These are phyloP conservation scores for Branchinecta lindahli DNA, from an alignment of 1,140 invertebrate species.

Conservation along the genomic window DNA sequence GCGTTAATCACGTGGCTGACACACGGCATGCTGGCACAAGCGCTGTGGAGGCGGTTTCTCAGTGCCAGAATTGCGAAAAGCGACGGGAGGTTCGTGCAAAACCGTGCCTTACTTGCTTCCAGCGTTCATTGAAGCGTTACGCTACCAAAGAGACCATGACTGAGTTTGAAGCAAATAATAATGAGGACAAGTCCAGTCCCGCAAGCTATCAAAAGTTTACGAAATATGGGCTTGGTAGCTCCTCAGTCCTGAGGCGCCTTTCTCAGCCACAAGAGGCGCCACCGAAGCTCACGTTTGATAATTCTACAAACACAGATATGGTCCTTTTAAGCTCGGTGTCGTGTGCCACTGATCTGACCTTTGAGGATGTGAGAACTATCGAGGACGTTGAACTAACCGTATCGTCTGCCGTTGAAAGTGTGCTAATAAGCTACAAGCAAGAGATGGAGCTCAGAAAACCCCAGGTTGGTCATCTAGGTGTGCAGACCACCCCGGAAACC, in stretches of 20 bases:
- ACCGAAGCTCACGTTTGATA: constrained; percentile 25
- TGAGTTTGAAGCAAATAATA: constrained; percentile 17
- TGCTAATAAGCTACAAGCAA: constrained; percentile 10
- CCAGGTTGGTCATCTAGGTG: constrained; percentile 9
- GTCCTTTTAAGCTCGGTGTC: constrained; percentile 22
- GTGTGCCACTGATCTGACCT: constrained; percentile 28
- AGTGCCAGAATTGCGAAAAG: neutral
- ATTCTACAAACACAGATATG: constrained; percentile 29
- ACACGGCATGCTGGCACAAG: constrained; percentile 6
- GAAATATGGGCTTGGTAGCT: constrained; percentile 16
- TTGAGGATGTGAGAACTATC: constrained; percentile 20
- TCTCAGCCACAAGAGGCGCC: constrained; percentile 23
- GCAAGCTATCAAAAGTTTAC: neutral
- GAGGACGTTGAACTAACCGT: constrained; percentile 19
- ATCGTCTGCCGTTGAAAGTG: neutral
- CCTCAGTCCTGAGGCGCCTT: constrained; percentile 25
- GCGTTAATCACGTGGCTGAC: constrained; percentile 25
- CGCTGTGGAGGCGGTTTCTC: neutral
- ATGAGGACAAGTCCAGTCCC: constrained; percentile 14
- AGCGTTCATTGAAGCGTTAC: neutral
- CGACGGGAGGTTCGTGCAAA: neutral
- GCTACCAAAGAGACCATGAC: neutral
- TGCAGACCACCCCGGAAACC: neutral
- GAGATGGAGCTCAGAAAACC: constrained; percentile 19
- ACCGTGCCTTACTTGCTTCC: neutral